A percentile compares a stretch with the other conserved stretches of the same genome.
Conservation (phyloP, 2,797 vertebrate species). For the Microchirus variegatus region DNA sequence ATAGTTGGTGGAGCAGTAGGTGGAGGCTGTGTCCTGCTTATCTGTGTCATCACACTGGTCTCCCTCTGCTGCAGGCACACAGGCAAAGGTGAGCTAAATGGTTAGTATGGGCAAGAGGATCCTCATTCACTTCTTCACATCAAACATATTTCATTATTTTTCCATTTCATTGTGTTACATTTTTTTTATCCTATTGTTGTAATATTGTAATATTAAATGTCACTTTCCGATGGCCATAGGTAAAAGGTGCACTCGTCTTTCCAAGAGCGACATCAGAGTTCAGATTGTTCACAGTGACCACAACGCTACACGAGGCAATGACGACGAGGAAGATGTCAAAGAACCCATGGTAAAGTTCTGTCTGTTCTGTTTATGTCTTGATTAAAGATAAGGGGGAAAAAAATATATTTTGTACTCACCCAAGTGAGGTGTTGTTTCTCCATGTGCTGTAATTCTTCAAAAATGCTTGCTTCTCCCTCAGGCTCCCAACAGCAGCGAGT, state of each 20-base stretch:
- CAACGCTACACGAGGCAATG: constrained; percentile 84
- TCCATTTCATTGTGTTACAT: not conserved
- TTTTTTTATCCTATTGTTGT: not conserved
- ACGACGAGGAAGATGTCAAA: constrained; percentile 86
- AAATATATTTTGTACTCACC: constrained; percentile 26
- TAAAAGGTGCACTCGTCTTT: constrained; percentile 86
- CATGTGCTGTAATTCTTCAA: constrained; percentile 49
- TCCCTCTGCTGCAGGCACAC: constrained; percentile 88
- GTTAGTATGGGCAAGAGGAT: constrained; percentile 73
- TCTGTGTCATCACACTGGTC: constrained; percentile 83
- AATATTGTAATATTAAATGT: not conserved
- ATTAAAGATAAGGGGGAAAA: not conserved
- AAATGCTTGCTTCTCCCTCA: constrained; percentile 69
- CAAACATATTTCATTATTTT: constrained; percentile 10
- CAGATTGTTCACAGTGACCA: constrained; percentile 88
- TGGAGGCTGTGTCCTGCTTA: constrained; percentile 83
- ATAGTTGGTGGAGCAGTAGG: constrained; percentile 84
- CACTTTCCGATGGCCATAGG: constrained; percentile 50
- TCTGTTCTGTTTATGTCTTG: constrained; percentile 4
- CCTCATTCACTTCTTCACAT: constrained; percentile 53
- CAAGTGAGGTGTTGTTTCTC: constrained; percentile 48
- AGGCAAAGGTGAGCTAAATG: constrained; percentile 87
- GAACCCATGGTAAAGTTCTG: constrained; percentile 77
- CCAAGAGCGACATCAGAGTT: constrained; percentile 89
- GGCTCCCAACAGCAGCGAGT: constrained; percentile 90